Evolutionary conservation across 2,888 invertebrate genomes (phyloP), one percentile per base, ranked within the genome.

Genomic region (Acleris literana): DNA sequence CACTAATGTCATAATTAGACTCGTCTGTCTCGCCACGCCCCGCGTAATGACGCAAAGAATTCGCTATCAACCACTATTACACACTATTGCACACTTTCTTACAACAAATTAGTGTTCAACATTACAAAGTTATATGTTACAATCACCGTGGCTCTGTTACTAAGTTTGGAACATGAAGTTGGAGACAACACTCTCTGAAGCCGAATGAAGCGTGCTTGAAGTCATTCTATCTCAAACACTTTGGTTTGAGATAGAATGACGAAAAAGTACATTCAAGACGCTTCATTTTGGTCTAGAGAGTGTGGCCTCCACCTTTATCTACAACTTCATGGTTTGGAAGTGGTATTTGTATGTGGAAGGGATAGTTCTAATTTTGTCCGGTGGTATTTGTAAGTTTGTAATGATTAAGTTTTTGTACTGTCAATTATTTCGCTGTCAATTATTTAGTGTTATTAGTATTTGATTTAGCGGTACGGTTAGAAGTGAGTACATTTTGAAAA

Each of bases 1-100:
- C 72, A 65, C 68, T 72, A 74, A 76, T 72, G 74, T 74, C 74
- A 74, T 76, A 74, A 76, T 76, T 74, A 75, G 56, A 51, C 46
- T 33, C 61, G 56, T 43, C 55, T 57, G 4, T 56, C 57, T 25
- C 53, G 51, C 33, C 61, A 56, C 39, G 59, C 44, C 33, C 22
- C 44, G n/a, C 11, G 18, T 66, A 65, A 65, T 66, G 56, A 49
- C 20, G 61, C 65, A 61, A n/a, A 55, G 52, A 66, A 66, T 56
- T 52, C 46, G 33, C 46, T 33, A 17, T 56, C 44, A 22, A 46
- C 20, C 49, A 39, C 16, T 56, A 52, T 61, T 65, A 66, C 52
- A 66, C 61, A 51, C 44, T 57, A 46, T 46, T 46, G 17, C 17
- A 46, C n/a, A 46, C 46, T 17, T 46, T 43, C 11, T 55, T 22